Base-by-base conservation (phyloP, 2,888 invertebrate species). In the Acronicta psi region DNA sequence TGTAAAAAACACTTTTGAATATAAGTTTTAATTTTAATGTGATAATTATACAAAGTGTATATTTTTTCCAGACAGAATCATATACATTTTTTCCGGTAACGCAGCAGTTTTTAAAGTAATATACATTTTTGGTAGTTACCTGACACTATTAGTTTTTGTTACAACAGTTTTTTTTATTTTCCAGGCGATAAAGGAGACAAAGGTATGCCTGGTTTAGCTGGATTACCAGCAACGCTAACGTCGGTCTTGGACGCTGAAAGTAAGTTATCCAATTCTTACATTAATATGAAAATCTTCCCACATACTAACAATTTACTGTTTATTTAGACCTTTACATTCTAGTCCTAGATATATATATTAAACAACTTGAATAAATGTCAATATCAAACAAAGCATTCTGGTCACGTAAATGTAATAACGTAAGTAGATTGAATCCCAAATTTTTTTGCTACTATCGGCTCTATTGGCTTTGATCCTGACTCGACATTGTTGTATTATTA, bases 141-240 rank as follows among this genome's bases (percentile, higher is more conserved):
- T n/a, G n/a, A n/a, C n/a, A n/a, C n/a, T n/a, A n/a, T n/a, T n/a
- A n/a, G n/a, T n/a, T n/a, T n/a, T n/a, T n/a, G n/a, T n/a, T n/a
- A n/a, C n/a, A n/a, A n/a, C n/a, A n/a, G n/a, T n/a, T 3, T 2
- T 36, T 25, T n/a, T 25, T 34, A 1, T 16, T 69, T 75, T 23
- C 3, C 31, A 77, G 97, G 97, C 67, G 95, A 95, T 0, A 88
- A 86, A 36, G 98, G 98, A 25, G 85, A 90, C 11, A 95, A 94
- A 79, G 98, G 97, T 47, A 95, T 95, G 54, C 95, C 95, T 59
- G 98, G 98, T n/a, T 88, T 95, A 43, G 95, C 96, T 18, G 98
- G 98, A 6, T 94, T 95, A 51, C 95, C 96, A 40, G 98, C 98
- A 10, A 96, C 96, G 46, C 57, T 92, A 29, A 78, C 83, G 2